phyloP scores from a whole-genome alignment of 1,140 invertebrate species.

The Thereuonema tuberculata region DNA sequence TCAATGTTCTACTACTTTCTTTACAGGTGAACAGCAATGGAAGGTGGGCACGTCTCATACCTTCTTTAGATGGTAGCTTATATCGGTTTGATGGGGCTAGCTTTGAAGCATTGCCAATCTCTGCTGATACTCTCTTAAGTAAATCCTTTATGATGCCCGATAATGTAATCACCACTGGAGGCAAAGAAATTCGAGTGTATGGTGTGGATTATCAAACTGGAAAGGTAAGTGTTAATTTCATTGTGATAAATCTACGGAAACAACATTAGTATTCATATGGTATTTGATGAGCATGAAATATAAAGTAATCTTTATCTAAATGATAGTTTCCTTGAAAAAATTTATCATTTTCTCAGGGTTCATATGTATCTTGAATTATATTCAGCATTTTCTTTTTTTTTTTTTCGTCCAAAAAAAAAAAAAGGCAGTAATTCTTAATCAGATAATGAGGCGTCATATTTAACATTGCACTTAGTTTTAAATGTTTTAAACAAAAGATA shows the following conservation, averaged over 20 bases:
- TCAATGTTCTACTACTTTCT: no score
- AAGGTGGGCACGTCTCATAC: conserved; percentile 71
- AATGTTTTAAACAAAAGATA: no score
- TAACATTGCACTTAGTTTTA: no score
- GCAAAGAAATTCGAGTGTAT: conserved; percentile 41
- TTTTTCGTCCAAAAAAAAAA: no score
- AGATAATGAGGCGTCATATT: no score
- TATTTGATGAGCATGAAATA: no score
- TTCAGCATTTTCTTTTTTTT: no score
- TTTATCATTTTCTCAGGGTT: no score
- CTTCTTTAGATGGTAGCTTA: conserved; percentile 72
- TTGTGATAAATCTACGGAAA: neutral
- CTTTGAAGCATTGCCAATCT: conserved; percentile 71
- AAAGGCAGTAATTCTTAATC: no score
- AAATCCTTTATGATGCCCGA: conserved; percentile 67
- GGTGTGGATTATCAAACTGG: conserved; percentile 62
- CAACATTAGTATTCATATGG: neutral
- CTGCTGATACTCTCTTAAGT: conserved; percentile 66
- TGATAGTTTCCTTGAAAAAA: no score
- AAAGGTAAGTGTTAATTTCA: conserved; percentile 34
- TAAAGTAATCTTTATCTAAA: no score
- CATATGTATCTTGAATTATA: no score
- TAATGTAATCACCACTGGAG: conserved; percentile 69
- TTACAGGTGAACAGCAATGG: conserved; percentile 67
- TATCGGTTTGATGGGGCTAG: conserved; percentile 82